A percentile compares a stretch with the other conserved stretches of the same genome.
These are phyloP conservation scores for Tretioscincus oriximinensis DNA, from an alignment of 2,113 vertebrate species.

Conservation along the genomic window DNA sequence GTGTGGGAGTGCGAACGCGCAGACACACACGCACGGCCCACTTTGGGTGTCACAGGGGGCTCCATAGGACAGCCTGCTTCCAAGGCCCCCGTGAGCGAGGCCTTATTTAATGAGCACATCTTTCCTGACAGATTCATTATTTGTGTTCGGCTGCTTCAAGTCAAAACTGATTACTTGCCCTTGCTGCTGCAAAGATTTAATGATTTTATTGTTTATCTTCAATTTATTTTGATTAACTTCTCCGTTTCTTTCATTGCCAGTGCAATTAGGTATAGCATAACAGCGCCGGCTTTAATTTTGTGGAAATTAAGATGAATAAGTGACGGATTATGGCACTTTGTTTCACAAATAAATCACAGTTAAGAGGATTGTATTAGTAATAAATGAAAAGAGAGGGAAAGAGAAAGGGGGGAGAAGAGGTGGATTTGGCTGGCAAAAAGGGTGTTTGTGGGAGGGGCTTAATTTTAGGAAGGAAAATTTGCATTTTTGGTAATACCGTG, in stretches of 20 bases:
- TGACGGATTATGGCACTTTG: constrained; percentile 81
- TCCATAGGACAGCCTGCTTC: constrained; percentile 57
- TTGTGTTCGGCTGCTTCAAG: constrained; percentile 81
- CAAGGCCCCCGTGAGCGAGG: constrained; percentile 66
- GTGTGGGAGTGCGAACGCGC: not conserved
- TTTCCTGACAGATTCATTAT: constrained; percentile 85
- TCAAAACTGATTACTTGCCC: constrained; percentile 90
- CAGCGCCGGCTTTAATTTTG: constrained; percentile 82
- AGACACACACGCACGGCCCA: too few species aligned
- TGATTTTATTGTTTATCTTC: constrained; percentile 91
- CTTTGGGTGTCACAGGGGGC: constrained; percentile 26
- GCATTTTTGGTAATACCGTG: too few species aligned
- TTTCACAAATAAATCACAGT: constrained; percentile 87
- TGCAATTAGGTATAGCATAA: constrained; percentile 84
- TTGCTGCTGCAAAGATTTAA: constrained; percentile 83
- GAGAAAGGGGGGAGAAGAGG: constrained; percentile 26
- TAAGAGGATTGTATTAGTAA: constrained; percentile 81
- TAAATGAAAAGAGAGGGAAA: constrained; percentile 71
- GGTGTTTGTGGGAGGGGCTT: too few species aligned
- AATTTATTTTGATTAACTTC: constrained; percentile 91
- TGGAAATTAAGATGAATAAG: constrained; percentile 85
- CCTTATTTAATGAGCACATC: constrained; percentile 80
- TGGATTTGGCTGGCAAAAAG: too few species aligned
- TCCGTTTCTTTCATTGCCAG: constrained; percentile 83
- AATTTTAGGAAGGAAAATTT: too few species aligned